These are phyloP conservation scores for Grammomys surdaster DNA, from an alignment of 2,113 vertebrate species.

Conservation along the genomic window DNA sequence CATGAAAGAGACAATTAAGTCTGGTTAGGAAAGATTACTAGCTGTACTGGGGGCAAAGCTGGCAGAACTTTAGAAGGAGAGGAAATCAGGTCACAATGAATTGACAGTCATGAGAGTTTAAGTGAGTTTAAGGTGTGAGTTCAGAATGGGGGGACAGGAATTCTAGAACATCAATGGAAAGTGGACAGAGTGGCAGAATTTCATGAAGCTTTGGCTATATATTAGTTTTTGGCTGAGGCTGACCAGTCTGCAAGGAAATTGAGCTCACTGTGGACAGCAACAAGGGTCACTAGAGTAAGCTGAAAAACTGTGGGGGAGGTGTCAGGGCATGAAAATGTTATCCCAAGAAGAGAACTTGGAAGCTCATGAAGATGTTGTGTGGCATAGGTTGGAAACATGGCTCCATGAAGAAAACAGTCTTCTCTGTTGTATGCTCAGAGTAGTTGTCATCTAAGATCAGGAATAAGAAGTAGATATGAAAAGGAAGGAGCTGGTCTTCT, in stretches of 20 bases:
- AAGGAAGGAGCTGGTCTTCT: not conserved
- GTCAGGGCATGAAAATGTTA: not conserved
- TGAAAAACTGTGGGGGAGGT: too few species aligned
- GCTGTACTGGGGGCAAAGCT: not conserved
- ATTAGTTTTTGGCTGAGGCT: not conserved
- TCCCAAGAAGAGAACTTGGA: not conserved
- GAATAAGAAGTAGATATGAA: not conserved
- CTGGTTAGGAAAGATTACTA: not conserved
- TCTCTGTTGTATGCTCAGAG: not conserved
- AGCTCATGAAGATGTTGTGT: not conserved
- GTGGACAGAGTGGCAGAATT: not conserved
- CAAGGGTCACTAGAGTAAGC: not conserved
- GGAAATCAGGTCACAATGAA: not conserved
- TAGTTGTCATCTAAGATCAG: too few species aligned
- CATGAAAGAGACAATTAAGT: not conserved
- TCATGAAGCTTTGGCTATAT: not conserved
- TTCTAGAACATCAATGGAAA: not conserved
- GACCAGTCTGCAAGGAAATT: not conserved
- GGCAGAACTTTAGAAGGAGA: not conserved
- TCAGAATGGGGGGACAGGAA: not conserved
- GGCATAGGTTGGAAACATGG: not conserved
- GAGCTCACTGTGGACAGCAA: not conserved
- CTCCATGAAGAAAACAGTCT: not conserved
- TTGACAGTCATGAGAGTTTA: not conserved
- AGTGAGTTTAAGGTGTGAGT: not conserved